Evolutionary conservation across 2,113 vertebrate genomes (phyloP), one percentile per base, ranked within the genome.

Genomic region (Pleuronectes platessa): DNA sequence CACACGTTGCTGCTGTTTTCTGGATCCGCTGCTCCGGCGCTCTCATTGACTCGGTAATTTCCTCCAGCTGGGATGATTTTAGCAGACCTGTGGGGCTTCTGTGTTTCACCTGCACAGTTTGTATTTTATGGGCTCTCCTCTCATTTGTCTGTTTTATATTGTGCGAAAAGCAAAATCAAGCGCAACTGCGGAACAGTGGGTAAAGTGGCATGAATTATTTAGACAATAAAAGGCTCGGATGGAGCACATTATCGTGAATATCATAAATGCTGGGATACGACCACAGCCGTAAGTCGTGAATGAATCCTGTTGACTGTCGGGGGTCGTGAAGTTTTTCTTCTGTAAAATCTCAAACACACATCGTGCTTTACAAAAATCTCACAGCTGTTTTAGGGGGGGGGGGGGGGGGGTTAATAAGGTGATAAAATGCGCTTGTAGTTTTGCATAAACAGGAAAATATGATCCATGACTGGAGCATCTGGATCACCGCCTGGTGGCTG

Each of bases 61-160:
- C 71, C 70, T 82, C 90, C 76, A 83, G 85, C 89, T 85, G 84
- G 74, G 84, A 64, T 69, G 83, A 88, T 84, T 90, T 91, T 49
- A 85, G 73, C 23, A 81, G 74, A 72, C 85, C 86, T 49, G 9
- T 66, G 88, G 89, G 90, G 82, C 21, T 81, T 81, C 61, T 61
- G 42, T 11, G 58, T 80, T 77, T 79, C 70, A 83, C 83, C 85
- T 77, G 69, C 65, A 23, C 77, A 68, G 58, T 85, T 83, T 81
- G 62, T 54, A 60, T 85, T 87, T 82, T 71, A 86, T 83, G 66
- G 24, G 20, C 66, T 60, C 68, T 31, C 27, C 62, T 64, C 86
- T 87, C 65, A 66, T 90, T 78, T 73, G 73, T 86, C 82, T 83
- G 72, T 23, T 84, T 90, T 80, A 87, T 77, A 81, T 74, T 59